Base-by-base conservation (phyloP, 2,113 vertebrate genomes). In the Coptodon rendalli region DNA sequence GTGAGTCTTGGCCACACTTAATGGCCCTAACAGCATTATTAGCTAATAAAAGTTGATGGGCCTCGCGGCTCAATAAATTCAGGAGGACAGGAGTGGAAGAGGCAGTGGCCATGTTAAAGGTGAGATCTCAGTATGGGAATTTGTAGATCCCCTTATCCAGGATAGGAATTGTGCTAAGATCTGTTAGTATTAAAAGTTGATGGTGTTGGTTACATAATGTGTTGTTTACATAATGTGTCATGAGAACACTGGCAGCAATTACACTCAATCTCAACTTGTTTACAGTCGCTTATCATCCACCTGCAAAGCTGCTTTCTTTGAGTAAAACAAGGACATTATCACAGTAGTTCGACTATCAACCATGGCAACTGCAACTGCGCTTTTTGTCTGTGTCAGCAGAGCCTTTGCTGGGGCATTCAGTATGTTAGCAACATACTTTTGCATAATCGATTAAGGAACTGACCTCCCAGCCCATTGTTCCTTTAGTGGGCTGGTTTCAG, bases 11-110 rank as follows among this genome's bases (percentile, higher is more conserved):
- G 89, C 93, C 90, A 93, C 79, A 45, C 90, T 95, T 95, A 94
- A 95, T 93, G 91, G 92, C 85, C 95, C 91, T 92, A 89, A 93
- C 92, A 82, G 91, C 84, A 90, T 96, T 95, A 96, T 96, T 95
- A 95, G 91, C 94, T 96, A 93, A 95, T 96, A 96, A 96, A 95
- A 86, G 82, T 92, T 94, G 94, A 96, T 94, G 92, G 92, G 86
- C 89, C 90, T 93, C 48, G 7, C 38, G 63, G 88, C 89, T 91
- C 86, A 56, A 89, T 93, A 95, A 93, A 95, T 94, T 92, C 86
- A 81, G 87, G 83, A 82, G 85, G 86, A 89, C 82, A 91, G 85
- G 83, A 19, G 31, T 76, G 63, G 81, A 82, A 82, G 84, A 68
- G 79, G 83, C 61, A 86, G 82, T 11, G 73, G 63, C 71, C 7